Percentiles rank a stretch among this genome's conserved stretches.
These are phyloP conservation scores for Camptogramma bilineatum DNA, from an alignment of 2,888 invertebrate genomes.

Conservation along the genomic window DNA sequence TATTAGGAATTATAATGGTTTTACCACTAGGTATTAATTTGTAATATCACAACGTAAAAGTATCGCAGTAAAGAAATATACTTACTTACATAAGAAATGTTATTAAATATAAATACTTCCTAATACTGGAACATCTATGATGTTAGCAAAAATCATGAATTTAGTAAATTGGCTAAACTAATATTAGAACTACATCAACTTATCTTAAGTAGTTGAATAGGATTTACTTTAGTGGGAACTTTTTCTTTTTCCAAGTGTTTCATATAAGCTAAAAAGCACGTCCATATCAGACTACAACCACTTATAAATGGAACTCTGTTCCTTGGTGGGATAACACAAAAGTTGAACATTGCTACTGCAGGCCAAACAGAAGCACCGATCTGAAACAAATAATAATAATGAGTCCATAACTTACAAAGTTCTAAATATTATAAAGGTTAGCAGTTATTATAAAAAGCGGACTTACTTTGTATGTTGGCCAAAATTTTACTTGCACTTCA, in stretches of 20 bases:
- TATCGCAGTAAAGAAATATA: conserved; percentile 14
- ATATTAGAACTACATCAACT: conserved; percentile 25
- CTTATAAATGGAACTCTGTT: conserved; percentile 92
- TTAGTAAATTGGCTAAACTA: conserved; percentile 1
- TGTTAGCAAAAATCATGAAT: conserved; percentile 1
- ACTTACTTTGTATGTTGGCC: conserved; percentile 89
- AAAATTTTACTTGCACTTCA: conserved; percentile 90
- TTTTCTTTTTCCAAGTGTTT: conserved; percentile 85
- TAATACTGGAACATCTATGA: conserved; percentile 22
- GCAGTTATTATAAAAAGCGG: neutral
- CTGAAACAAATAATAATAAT: conserved; percentile 69
- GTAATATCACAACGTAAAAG: conserved; percentile 33
- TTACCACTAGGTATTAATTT: conserved; percentile 3
- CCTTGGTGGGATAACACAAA: conserved; percentile 88
- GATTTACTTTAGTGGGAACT: conserved; percentile 50
- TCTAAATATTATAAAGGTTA: neutral
- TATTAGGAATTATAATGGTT: conserved; percentile 7
- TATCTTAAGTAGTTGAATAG: conserved; percentile 54
- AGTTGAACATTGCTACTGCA: conserved; percentile 90
- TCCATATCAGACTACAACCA: conserved; percentile 91
- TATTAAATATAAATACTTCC: conserved; percentile 13
- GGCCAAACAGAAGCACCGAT: conserved; percentile 91
- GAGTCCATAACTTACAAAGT: neutral
- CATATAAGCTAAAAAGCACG: conserved; percentile 92
- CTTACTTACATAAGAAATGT: neutral